Percentiles rank a stretch among this genome's conserved stretches.
phyloP scores from a whole-genome alignment of 2,797 vertebrate genomes.

The Lagorchestes hirsutus region DNA sequence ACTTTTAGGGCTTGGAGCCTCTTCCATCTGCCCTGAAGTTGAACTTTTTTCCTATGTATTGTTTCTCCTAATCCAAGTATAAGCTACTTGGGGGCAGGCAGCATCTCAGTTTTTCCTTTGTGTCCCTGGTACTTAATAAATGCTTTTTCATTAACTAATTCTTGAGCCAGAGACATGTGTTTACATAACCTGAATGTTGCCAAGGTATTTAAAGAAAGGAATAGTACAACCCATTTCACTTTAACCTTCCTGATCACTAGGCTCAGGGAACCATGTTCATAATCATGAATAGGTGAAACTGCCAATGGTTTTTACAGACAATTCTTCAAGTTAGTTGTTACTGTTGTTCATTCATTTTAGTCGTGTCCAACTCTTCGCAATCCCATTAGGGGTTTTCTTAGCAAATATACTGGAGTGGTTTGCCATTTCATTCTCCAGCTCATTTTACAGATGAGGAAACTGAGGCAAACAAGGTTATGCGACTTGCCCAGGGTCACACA shows the following conservation, averaged over 20 bases:
- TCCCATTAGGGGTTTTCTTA: not conserved
- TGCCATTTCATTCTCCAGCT: not conserved
- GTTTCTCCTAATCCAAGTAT: not conserved
- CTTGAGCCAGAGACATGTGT: not conserved
- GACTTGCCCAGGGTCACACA: not conserved
- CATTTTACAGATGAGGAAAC: not conserved
- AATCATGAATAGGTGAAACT: not conserved
- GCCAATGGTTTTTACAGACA: not conserved
- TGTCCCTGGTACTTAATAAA: not conserved
- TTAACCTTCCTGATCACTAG: not conserved
- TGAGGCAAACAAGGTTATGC: not conserved
- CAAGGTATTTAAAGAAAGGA: not conserved
- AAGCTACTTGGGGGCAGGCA: not conserved
- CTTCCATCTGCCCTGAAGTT: not conserved
- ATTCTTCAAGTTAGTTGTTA: not conserved
- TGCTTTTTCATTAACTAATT: not conserved
- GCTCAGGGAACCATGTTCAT: not conserved
- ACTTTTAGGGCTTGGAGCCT: not conserved
- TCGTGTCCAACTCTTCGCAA: not conserved
- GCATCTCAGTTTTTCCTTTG: not conserved
- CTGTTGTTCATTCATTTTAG: not conserved
- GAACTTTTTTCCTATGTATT: not conserved
- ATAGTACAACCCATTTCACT: not conserved
- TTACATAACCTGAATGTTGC: not conserved
- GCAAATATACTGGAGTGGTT: not conserved